Evolutionary conservation across 2,888 invertebrate genomes (phyloP).

Genomic region (Drosophila prostipennis): DNA sequence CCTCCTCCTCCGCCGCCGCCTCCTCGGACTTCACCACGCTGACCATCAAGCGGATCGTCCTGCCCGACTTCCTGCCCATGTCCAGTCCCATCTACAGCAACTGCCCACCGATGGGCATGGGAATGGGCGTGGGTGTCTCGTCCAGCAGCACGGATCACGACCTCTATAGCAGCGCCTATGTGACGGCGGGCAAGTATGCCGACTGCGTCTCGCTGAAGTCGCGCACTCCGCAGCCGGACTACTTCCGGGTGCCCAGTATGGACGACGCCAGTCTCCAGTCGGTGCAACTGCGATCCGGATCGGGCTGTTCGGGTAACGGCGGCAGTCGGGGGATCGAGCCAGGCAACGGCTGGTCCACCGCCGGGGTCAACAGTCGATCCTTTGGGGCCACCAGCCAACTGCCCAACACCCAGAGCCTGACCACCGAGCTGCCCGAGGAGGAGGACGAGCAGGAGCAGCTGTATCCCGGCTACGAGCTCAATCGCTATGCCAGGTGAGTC

Average conservation of each 20-base stretch:
- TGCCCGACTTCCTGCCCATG: slow-evolving; percentile 83
- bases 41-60: slow-evolving; percentile 83
- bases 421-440: slow-evolving; percentile 83
- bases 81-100: slow-evolving; percentile 83
- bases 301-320: slow-evolving; percentile 6
- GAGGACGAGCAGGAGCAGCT: slow-evolving; percentile 63
- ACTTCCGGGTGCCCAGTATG: slow-evolving; percentile 75
- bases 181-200: slow-evolving; percentile 72
- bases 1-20: slow-evolving; percentile 43
- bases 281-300: slow-evolving; percentile 77
- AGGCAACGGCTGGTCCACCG: slow-evolving; percentile 34
- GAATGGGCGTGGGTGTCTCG: slow-evolving; percentile 11
- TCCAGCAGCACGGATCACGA: slow-evolving; percentile 74
- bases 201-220: slow-evolving; percentile 83
- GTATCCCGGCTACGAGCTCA: slow-evolving; percentile 82
- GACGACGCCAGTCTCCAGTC: slow-evolving; percentile 77
- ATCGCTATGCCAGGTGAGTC: slow-evolving; percentile 82
- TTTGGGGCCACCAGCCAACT: slow-evolving; percentile 60
- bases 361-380: slow-evolving; percentile 58
- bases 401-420: slow-evolving; percentile 82
- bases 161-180: slow-evolving; percentile 80
- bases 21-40: slow-evolving; percentile 81
- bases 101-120: slow-evolving; percentile 66
- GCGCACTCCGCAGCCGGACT: slow-evolving; percentile 83
- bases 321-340: slow-evolving; percentile 12